phyloP scores from a whole-genome alignment of 2,797 vertebrate genomes.

The Sphenopsis melanotis region DNA sequence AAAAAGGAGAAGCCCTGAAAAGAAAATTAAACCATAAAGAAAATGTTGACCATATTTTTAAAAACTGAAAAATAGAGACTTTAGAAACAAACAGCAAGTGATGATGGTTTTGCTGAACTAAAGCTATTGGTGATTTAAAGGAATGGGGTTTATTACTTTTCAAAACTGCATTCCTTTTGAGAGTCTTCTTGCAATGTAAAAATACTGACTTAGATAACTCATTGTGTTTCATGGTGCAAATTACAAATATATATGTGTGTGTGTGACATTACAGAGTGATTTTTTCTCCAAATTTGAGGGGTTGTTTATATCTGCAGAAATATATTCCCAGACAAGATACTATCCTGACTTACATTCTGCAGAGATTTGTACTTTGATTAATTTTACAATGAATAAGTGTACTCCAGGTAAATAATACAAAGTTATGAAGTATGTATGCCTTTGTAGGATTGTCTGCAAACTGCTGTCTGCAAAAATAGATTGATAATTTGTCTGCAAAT shows the following conservation, averaged over 20 bases:
- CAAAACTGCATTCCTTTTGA: neutral
- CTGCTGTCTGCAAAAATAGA: neutral
- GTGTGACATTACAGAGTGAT: neutral
- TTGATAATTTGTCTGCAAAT: neutral
- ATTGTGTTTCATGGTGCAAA: neutral
- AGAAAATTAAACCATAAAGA: constrained; percentile 26
- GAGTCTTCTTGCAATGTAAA: neutral
- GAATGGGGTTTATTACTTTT: neutral
- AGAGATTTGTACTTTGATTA: neutral
- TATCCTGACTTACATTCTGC: neutral
- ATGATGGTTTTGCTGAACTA: neutral
- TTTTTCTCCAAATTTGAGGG: neutral
- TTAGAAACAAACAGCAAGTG: neutral
- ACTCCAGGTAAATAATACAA: neutral
- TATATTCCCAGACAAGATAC: neutral
- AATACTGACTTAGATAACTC: neutral
- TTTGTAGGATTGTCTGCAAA: neutral
- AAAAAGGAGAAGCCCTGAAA: constrained; percentile 15
- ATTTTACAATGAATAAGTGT: neutral
- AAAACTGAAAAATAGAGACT: neutral
- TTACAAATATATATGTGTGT: neutral
- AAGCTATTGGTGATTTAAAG: neutral
- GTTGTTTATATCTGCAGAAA: neutral
- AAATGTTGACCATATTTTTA: neutral
- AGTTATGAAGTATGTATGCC: neutral